Percentiles rank a stretch among this genome's conserved stretches.
These are phyloP conservation scores for Lagopus leucura DNA, from an alignment of 2,113 vertebrate species.

Conservation along the genomic window DNA sequence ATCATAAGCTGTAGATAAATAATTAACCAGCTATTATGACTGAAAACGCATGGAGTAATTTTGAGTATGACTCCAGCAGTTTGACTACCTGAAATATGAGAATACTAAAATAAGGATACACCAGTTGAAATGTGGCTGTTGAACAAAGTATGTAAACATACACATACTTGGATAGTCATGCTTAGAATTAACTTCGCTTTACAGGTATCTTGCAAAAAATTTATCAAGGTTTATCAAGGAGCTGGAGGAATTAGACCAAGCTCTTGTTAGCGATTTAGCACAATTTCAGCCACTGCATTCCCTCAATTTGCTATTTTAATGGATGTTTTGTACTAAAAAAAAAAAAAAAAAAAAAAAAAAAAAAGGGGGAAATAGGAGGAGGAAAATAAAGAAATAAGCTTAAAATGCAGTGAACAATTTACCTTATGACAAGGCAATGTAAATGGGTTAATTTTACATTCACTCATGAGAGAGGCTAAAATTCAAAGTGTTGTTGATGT, in stretches of 20 bases:
- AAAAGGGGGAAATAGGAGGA: background rate
- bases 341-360: background rate
- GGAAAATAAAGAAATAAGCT: background rate
- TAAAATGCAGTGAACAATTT: background rate
- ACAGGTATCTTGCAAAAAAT: background rate
- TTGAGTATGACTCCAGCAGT: background rate
- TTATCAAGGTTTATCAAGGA: background rate
- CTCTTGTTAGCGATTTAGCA: background rate
- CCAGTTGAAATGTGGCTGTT: background rate
- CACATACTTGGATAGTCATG: background rate
- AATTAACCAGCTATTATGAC: slow-evolving; percentile 7
- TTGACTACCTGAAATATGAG: background rate
- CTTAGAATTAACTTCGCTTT: background rate
- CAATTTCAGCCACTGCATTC: background rate
- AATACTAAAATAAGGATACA: background rate
- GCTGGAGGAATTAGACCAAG: background rate
- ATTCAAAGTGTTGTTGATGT: background rate
- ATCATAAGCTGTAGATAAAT: slow-evolving; percentile 14
- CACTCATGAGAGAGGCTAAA: background rate
- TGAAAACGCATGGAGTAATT: slow-evolving; percentile 22
- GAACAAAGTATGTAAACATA: background rate
- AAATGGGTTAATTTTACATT: background rate
- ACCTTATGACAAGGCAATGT: background rate
- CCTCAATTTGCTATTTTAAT: background rate
- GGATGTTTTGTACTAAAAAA: background rate